Conservation (phyloP, 2,797 vertebrate genomes). For the Siniperca obscura region DNA sequence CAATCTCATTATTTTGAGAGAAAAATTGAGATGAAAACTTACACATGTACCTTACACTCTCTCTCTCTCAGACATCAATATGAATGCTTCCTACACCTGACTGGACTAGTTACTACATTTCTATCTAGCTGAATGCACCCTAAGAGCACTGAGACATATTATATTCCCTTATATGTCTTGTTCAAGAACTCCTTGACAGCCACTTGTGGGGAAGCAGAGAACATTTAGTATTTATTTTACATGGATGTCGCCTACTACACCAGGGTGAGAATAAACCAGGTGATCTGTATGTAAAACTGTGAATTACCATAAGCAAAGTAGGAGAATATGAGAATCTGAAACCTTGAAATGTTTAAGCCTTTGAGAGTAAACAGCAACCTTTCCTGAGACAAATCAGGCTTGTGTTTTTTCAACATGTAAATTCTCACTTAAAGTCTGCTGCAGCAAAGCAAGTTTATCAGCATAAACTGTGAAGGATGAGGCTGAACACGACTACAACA, state of each 20-base stretch:
- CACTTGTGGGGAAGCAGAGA: slow-evolving; percentile 3
- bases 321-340: slow-evolving; percentile 21
- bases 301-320: slow-evolving; percentile 10
- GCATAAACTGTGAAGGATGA: slow-evolving; percentile 46
- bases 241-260: slow-evolving; percentile 5
- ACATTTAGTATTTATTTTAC: slow-evolving; percentile 25
- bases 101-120: neutral
- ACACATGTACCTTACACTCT: neutral
- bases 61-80: neutral
- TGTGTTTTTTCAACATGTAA: slow-evolving; percentile 26
- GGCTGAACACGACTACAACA: slow-evolving; percentile 7
- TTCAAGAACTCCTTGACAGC: neutral
- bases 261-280: slow-evolving; percentile 25
- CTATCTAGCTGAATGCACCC: neutral
- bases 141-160: neutral
- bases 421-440: slow-evolving; percentile 33
- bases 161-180: neutral
- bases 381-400: slow-evolving; percentile 40
- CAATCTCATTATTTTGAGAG: slow-evolving; percentile 18
- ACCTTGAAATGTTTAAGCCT: slow-evolving; percentile 40
- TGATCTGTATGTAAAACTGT: slow-evolving; percentile 40
- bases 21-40: slow-evolving; percentile 16
- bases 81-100: slow-evolving; percentile 3
- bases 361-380: slow-evolving; percentile 36
- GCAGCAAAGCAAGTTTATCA: slow-evolving; percentile 30